phyloP scores from a whole-genome alignment of 2,113 vertebrate species.

The Thamnaconus septentrionalis region DNA sequence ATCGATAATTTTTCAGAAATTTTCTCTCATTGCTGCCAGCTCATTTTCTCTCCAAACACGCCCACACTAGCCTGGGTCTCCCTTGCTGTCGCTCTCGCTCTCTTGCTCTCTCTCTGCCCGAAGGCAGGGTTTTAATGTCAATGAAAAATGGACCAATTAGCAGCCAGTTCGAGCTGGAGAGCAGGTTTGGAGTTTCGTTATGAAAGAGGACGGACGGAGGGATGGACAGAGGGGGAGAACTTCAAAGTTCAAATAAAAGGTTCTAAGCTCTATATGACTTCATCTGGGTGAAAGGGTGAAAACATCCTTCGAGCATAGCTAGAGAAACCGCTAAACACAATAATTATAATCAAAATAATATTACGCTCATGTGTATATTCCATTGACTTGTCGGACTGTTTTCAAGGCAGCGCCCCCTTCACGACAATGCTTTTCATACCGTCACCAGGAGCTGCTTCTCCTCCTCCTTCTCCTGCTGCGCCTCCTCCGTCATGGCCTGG shows the following conservation, averaged over 20 bases:
- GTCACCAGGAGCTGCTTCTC: constrained; percentile 85
- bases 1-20: too few relatives aligned
- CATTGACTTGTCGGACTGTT: too few relatives aligned
- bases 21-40: too few relatives aligned
- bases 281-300: neutral
- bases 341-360: neutral
- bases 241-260: neutral
- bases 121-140: constrained; percentile 58
- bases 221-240: neutral
- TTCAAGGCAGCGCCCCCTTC: too few relatives aligned
- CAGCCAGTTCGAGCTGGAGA: constrained; percentile 31
- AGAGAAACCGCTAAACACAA: neutral
- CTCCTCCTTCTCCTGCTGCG: constrained; percentile 80
- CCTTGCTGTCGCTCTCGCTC: constrained; percentile 6
- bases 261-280: constrained; percentile 14
- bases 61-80: neutral
- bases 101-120: constrained; percentile 25
- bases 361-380: neutral
- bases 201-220: neutral
- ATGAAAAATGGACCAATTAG: constrained; percentile 60
- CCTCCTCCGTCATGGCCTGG: constrained; percentile 82
- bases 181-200: constrained; percentile 14
- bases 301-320: too few relatives aligned
- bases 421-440: constrained; percentile 64
- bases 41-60: too few relatives aligned